Base-by-base conservation (phyloP, 1,140 invertebrate genomes). In the Bombus waltoni region DNA sequence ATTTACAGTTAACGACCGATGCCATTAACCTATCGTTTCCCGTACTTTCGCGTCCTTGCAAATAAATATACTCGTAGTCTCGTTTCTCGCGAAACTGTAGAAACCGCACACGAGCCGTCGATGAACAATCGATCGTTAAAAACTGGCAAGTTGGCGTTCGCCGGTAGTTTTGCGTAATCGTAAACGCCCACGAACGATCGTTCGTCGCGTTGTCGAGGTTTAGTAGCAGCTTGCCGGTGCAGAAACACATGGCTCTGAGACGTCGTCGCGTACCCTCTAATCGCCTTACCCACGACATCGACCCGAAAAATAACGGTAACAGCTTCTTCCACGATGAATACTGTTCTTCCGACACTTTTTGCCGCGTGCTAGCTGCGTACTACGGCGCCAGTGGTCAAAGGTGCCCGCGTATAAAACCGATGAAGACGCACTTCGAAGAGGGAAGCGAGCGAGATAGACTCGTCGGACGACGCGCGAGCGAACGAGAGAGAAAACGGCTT, bases 391-490 rank as follows among this genome's bases (percentile, higher is more conserved):
- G 65, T 87, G 80, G 76, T 89, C 88, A 89, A 89, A 87, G 88
- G 78, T 88, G 81, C 74, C 71, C 68, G 62, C 86, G 68, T 88
- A 82, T 81, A 89, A 90, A 81, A 85, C 74, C 89, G 84, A 90
- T 83, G 89, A 88, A 91, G 85, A 92, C 83, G 80, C 82, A 77
- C 32, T 73, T 25, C 38, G 38, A 25, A 15, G 15, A 22, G 42
- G 13, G 10, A 13, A 25, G 3, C n/a, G 32, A 40, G 22, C 44
- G 38, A 8, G 44, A 57, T 11, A 59, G 32, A 32, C 47, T 53
- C 47, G 47, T 53, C 18, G 47, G 5, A 8, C 47, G 47, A 22
- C 6, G 47, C 6, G 47, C 18, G 77, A 28, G n/a, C 0, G 9
- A 65, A 9, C 9, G 79, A 40, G 18, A 22, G 32, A 22, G n/a